Evolutionary conservation across 2,113 vertebrate genomes (phyloP).

Genomic region (Aphyosemion australe): DNA sequence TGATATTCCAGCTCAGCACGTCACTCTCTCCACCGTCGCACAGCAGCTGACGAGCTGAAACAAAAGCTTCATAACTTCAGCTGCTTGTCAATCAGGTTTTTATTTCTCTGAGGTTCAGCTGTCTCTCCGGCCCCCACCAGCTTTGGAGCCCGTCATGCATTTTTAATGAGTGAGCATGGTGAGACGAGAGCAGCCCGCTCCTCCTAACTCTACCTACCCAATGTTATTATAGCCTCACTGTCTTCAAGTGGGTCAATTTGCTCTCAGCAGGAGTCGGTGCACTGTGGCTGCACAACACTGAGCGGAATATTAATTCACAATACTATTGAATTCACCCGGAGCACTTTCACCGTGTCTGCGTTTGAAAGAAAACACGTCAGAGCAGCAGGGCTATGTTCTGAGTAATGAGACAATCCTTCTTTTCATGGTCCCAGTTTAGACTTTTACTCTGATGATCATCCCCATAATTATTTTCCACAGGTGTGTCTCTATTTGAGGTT

Average conservation of each 20-base stretch:
- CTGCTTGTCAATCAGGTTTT: conserved; percentile 39
- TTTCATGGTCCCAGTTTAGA: conserved; percentile 23
- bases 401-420: conserved; percentile 18
- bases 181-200: conserved; percentile 28
- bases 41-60: conserved; percentile 35
- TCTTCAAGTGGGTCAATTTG: conserved; percentile 54
- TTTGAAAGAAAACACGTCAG: conserved; percentile 3
- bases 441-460: conserved; percentile 17
- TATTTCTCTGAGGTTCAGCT: conserved; percentile 45
- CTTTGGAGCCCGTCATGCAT: conserved; percentile 49
- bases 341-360: background rate
- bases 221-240: conserved; percentile 46
- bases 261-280: conserved; percentile 33
- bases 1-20: conserved; percentile 14
- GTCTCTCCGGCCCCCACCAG: conserved; percentile 31
- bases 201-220: conserved; percentile 32
- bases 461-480: background rate
- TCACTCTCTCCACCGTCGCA: conserved; percentile 6
- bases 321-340: conserved; percentile 9
- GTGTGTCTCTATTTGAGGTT: background rate
- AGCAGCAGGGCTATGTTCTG: conserved; percentile 7
- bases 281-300: conserved; percentile 36
- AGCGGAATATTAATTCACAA: conserved; percentile 56
- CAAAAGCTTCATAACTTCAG: conserved; percentile 29
- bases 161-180: conserved; percentile 50